Percentiles rank a stretch among this genome's conserved stretches.
Conservation (phyloP, 2,113 vertebrate genomes). For the Mirza zaza region DNA sequence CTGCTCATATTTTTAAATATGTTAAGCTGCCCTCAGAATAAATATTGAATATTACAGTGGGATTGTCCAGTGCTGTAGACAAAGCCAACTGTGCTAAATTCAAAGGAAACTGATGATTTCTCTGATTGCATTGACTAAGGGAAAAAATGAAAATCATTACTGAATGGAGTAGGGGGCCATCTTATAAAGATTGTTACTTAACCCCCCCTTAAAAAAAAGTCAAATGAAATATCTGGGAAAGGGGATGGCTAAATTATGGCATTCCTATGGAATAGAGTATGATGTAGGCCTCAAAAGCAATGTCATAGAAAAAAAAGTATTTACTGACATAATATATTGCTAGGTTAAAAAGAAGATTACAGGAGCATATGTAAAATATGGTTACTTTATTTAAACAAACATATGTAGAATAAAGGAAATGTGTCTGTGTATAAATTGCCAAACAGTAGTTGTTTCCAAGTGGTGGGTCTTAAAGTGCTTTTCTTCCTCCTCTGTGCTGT, state of each 20-base stretch:
- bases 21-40: not conserved
- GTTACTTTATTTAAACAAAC: not conserved
- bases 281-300: not conserved
- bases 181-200: not conserved
- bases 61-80: not conserved
- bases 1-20: constrained; percentile 1
- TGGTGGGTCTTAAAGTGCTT: not conserved
- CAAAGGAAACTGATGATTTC: not conserved
- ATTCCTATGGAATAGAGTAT: not conserved
- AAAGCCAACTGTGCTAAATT: not conserved
- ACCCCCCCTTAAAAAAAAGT: not conserved
- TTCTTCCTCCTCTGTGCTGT: not conserved
- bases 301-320: not conserved
- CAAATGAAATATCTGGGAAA: not conserved
- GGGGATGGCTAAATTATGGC: not conserved
- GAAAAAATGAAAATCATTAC: not conserved
- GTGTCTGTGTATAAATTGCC: not conserved
- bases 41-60: not conserved
- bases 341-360: not conserved
- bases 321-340: not conserved
- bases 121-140: not conserved
- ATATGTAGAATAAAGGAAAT: not conserved
- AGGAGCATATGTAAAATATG: too few species aligned
- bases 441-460: constrained; percentile 20
- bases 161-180: not conserved